Evolutionary conservation across 2,888 invertebrate genomes (phyloP), one percentile per base, ranked within the genome.

Genomic region (Griposia aprilina): DNA sequence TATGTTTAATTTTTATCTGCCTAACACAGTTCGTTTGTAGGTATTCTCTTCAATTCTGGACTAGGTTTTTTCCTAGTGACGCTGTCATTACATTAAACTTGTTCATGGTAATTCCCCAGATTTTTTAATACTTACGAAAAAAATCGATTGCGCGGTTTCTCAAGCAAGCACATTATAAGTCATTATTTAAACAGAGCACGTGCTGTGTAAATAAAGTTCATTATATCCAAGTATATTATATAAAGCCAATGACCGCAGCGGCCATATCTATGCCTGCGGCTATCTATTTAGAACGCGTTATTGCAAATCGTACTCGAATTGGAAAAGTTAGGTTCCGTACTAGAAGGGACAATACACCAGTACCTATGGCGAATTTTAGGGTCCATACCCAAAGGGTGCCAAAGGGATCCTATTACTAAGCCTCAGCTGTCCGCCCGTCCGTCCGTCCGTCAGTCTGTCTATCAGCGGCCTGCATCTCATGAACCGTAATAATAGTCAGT

Each of bases 231-330:
- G 69, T 45, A 45, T 10, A 45, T 6, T 69, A 62, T 66, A 26
- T 81, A 13, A 62, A 65, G 82, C 36, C 82, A 85, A 85, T 76
- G 82, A 83, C 86, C 82, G 86, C 36, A 85, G 41, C 63, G 63
- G n/a, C 36, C 66, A 13, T 81, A 30, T 60, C 23, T 71, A 36
- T 45, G 60, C 50, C 36, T 60, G 55, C 8, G 48, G 66, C 45
- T 70, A 1, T 23, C 45, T 66, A 26, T 57, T 11, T 41, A 70
- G 45, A 80, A 84, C 68, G 10, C 0, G 68, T 30, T 73, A 80
- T 63, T 81, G 52, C 59, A 48, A 80, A 67, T 68, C 45, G 11
- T 26, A 48, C 36, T 65, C 10, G 52, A 63, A 20, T 45, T 63
- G n/a, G 48, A 48, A 59, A 69, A 26, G 15, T 20, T 60, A 7